phyloP scores from a whole-genome alignment of 1,140 invertebrate genomes.

The Drosophila persimilis region DNA sequence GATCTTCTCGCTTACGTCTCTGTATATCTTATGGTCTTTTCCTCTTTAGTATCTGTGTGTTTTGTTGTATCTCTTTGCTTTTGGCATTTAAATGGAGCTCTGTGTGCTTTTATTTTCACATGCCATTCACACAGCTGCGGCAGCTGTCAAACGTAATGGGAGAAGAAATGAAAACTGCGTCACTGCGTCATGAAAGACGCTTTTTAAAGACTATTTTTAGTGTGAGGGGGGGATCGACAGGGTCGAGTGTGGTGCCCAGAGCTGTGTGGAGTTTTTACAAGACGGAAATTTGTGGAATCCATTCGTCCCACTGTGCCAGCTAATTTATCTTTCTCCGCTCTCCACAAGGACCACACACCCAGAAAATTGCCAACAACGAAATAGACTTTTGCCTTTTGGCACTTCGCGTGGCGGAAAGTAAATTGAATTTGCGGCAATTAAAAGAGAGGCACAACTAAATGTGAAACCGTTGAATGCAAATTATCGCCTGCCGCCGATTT shows the following conservation, averaged over 20 bases:
- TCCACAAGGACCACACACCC: constrained; percentile 27
- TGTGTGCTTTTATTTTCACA: constrained; percentile 44
- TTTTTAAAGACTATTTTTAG: constrained; percentile 39
- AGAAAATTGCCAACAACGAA: background rate
- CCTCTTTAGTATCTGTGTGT: constrained; percentile 7
- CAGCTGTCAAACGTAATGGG: constrained; percentile 49
- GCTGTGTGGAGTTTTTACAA: background rate
- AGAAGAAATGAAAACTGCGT: constrained; percentile 35
- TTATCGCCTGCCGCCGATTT: constrained; percentile 65
- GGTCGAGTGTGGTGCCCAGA: too few relatives aligned
- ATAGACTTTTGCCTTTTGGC: background rate
- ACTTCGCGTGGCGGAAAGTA: background rate
- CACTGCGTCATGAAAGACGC: constrained; percentile 5
- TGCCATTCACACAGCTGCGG: constrained; percentile 41
- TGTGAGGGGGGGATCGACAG: too few relatives aligned
- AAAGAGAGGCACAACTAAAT: constrained; percentile 55
- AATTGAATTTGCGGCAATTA: constrained; percentile 55
- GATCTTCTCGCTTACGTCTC: constrained; percentile 25
- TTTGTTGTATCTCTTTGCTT: constrained; percentile 20
- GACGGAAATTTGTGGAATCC: background rate
- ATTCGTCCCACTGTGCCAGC: background rate
- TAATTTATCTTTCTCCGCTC: background rate
- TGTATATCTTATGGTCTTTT: constrained; percentile 16
- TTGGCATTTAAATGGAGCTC: constrained; percentile 54
- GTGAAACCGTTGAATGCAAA: constrained; percentile 67